These are phyloP conservation scores for Parnassius smintheus DNA, from an alignment of 2,888 invertebrate species.

Conservation along the genomic window DNA sequence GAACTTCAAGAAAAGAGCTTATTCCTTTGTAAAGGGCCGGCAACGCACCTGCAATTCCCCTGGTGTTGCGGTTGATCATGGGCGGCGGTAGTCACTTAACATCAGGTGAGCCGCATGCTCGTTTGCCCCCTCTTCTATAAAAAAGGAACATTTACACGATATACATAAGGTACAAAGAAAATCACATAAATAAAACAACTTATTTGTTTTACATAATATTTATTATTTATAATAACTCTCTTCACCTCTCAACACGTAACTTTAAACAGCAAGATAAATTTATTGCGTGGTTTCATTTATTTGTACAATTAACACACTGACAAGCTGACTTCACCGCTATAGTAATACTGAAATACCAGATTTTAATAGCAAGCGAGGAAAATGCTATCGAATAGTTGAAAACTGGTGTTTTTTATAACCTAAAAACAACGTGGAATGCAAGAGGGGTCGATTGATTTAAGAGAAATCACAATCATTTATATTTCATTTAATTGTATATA, in stretches of 20 bases:
- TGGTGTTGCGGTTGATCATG: no score
- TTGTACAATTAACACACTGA: not conserved
- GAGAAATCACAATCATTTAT: slow-evolving; percentile 36
- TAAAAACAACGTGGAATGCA: slow-evolving; percentile 67
- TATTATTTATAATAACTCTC: slow-evolving; percentile 67
- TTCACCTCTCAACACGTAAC: slow-evolving; percentile 59
- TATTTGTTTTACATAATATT: slow-evolving; percentile 35
- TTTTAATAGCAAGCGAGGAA: not conserved
- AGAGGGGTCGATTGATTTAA: slow-evolving; percentile 48
- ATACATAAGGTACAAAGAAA: no score
- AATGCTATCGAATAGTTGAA: not conserved
- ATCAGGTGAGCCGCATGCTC: no score
- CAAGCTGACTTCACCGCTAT: slow-evolving; percentile 16
- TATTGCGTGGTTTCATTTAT: slow-evolving; percentile 38
- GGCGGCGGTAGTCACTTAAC: no score
- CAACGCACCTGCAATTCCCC: no score
- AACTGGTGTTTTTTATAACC: not conserved
- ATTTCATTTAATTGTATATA: slow-evolving; percentile 36
- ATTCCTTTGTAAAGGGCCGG: no score
- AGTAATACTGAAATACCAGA: slow-evolving; percentile 16
- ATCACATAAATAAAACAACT: slow-evolving; percentile 43
- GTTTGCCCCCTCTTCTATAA: no score
- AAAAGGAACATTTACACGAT: no score
- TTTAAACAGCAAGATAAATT: slow-evolving; percentile 60
- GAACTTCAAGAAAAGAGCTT: no score